Percentiles rank a stretch among this genome's conserved stretches.
These are phyloP conservation scores for Anoncus sp. DNA, from an alignment of 2,888 invertebrate species.

Conservation along the genomic window DNA sequence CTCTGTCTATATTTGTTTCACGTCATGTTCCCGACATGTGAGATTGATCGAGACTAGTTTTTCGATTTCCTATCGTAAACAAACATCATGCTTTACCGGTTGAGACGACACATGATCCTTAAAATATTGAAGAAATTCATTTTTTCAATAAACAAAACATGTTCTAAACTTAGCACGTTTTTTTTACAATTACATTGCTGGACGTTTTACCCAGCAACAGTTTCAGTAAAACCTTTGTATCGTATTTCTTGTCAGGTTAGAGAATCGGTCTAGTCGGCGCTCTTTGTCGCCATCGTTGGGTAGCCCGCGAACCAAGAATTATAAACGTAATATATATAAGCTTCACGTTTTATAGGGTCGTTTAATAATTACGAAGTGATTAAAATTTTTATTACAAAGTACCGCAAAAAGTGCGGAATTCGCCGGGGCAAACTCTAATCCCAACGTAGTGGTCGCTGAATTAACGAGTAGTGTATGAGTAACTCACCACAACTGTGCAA, in stretches of 20 bases:
- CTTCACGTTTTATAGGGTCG: constrained; percentile 48
- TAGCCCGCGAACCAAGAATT: constrained; percentile 13
- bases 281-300: constrained; percentile 28
- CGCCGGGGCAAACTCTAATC: constrained; percentile 47
- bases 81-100: constrained; percentile 1
- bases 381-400: constrained; percentile 48
- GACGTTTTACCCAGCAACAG: not conserved
- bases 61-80: constrained; percentile 18
- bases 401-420: constrained; percentile 46
- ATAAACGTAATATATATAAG: constrained; percentile 29
- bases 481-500: constrained; percentile 28
- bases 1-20: constrained; percentile 20
- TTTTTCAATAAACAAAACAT: constrained; percentile 1
- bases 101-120: not conserved
- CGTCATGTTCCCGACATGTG: constrained; percentile 22
- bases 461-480: constrained; percentile 59
- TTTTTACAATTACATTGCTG: not conserved
- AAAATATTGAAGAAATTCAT: not conserved
- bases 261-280: constrained; percentile 13
- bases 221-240: constrained; percentile 17
- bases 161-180: not conserved
- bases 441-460: constrained; percentile 41
- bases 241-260: not conserved
- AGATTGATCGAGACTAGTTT: constrained; percentile 42
- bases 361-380: constrained; percentile 54